Base-by-base conservation (phyloP, 2,113 vertebrate genomes). In the Menura novaehollandiae region DNA sequence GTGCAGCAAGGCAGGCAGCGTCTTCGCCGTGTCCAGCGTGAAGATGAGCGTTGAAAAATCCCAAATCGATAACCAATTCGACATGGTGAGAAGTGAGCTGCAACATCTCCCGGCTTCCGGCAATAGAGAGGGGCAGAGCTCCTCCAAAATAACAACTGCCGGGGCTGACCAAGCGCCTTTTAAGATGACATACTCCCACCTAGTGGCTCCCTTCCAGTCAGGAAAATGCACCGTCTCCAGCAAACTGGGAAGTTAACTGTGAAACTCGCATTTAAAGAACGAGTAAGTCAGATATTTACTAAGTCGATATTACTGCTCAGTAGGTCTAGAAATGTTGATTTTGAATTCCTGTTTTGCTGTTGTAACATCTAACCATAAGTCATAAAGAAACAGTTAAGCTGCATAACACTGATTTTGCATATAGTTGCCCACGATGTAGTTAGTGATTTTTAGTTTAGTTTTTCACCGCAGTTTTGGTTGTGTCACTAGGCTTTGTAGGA, bases 111-210 rank as follows among this genome's bases (percentile, higher is more conserved):
- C 2, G 5, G 39, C 19, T 28, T 60, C 39, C 43, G 5, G 23
- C 52, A 27, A 68, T 59, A 72, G 53, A 24, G 15, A 58, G 15
- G 20, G 51, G 35, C 6, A 35, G 15, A 41, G 4, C 17, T 30
- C 12, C 15, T 72, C 22, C 27, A 33, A 52, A 43, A 41, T 2
- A 23, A 3, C 51, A 69, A 9, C 5, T 7, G n/a, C 27, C 2
- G 8, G 4, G 11, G n/a, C 4, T 55, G 39, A 46, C 19, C 33
- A n/a, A 17, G 33, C 15, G 53, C 37, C 46, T 91, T 51, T 43
- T 30, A 39, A 93, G 35, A 85, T 47, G 90, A 93, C 47, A 83
- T 52, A 95, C 89, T 92, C 83, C 97, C 96, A 97, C 75, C 96
- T 97, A 97, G 91, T 64, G 97, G 93, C 37, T 80, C 15, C n/a